These are phyloP conservation scores for Horisme vitalbata DNA, from an alignment of 2,888 invertebrate genomes.

Conservation along the genomic window DNA sequence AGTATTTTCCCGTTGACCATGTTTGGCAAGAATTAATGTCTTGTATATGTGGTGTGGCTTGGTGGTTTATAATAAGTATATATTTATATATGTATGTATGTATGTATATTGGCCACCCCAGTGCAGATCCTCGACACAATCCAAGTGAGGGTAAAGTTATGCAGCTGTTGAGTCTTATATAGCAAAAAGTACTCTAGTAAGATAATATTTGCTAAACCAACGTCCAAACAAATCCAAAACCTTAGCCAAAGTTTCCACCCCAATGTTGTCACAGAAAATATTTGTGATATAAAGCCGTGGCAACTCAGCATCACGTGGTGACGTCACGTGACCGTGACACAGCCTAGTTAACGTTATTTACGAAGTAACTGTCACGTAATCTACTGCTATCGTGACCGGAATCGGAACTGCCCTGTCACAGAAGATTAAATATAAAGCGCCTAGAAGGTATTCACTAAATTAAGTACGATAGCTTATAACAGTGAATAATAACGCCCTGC, in stretches of 20 bases:
- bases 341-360: conserved; percentile 12
- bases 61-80: too few species aligned
- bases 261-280: conserved; percentile 16
- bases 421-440: not conserved
- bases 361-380: not conserved
- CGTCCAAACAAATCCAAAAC: conserved; percentile 8
- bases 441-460: too few species aligned
- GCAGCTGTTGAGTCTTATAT: too few species aligned
- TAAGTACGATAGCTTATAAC: too few species aligned
- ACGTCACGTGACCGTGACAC: conserved; percentile 28
- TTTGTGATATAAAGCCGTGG: conserved; percentile 18
- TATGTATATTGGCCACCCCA: too few species aligned
- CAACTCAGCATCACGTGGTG: conserved; percentile 7
- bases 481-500: too few species aligned
- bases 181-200: not conserved
- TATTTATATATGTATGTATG: too few species aligned
- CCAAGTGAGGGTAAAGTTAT: too few species aligned
- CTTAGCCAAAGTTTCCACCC: not conserved
- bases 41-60: too few species aligned
- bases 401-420: conserved; percentile 9
- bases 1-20: too few species aligned
- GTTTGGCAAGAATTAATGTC: too few species aligned
- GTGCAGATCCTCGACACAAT: too few species aligned
- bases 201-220: not conserved
- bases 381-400: conserved; percentile 15